Evolutionary conservation across 1,140 invertebrate genomes (phyloP).

Genomic region (Pomacea maculata): DNA sequence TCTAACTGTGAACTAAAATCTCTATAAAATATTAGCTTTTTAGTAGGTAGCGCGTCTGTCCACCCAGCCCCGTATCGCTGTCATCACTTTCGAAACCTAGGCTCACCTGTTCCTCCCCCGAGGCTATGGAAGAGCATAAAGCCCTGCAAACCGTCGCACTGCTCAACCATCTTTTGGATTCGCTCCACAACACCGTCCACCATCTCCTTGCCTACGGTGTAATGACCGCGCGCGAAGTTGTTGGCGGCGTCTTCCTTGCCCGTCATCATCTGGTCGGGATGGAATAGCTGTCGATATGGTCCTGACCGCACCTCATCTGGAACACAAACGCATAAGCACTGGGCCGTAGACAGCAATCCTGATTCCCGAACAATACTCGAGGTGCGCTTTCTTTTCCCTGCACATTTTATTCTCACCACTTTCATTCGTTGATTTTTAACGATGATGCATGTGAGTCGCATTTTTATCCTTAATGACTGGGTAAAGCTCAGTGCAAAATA

Average conservation of each 20-base stretch:
- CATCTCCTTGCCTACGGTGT: slow-evolving; percentile 65
- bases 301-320: slow-evolving; percentile 65
- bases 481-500: too few relatives aligned
- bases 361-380: too few relatives aligned
- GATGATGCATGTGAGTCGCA: too few relatives aligned
- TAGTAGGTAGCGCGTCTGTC: neutral
- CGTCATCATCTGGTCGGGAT: slow-evolving; percentile 84
- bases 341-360: too few relatives aligned
- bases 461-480: too few relatives aligned
- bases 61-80: neutral
- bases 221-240: slow-evolving; percentile 66
- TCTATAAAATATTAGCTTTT: neutral
- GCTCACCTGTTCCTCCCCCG: slow-evolving; percentile 63
- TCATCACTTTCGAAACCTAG: neutral
- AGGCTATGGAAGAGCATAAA: slow-evolving; percentile 68
- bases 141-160: slow-evolving; percentile 63
- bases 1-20: neutral
- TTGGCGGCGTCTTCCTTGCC: slow-evolving; percentile 81
- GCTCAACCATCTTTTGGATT: slow-evolving; percentile 47
- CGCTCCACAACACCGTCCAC: slow-evolving; percentile 63
- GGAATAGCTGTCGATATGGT: slow-evolving; percentile 72
- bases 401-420: too few relatives aligned
- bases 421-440: too few relatives aligned
- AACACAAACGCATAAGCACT: too few relatives aligned
- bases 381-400: too few relatives aligned